Evolutionary conservation across 2,888 invertebrate species (phyloP).

Genomic region (Drosophila siamana): DNA sequence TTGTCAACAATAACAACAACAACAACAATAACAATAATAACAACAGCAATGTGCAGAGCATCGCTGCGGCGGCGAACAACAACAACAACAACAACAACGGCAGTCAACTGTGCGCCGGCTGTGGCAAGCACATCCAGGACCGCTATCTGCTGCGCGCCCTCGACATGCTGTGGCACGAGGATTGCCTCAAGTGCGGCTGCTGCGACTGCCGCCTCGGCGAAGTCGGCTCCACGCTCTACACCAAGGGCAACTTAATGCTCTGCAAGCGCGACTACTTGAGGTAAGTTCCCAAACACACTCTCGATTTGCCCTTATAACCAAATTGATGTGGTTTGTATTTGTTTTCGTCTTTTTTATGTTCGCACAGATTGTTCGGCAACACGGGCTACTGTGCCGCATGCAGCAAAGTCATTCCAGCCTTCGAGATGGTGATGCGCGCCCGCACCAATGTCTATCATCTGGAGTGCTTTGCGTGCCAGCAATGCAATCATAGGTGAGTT

Average conservation of each 20-base stretch:
- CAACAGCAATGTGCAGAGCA: conserved; percentile 71
- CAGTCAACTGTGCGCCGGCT: conserved; percentile 95
- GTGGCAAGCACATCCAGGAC: conserved; percentile 97
- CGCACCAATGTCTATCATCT: conserved; percentile 98
- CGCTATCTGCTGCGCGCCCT: conserved; percentile 95
- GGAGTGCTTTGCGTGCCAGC: conserved; percentile 99
- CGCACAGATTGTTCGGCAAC: conserved; percentile 94
- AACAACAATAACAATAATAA: conserved; percentile 49
- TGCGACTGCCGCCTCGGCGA: conserved; percentile 98
- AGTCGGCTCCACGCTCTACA: conserved; percentile 97
- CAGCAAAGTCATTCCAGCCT: conserved; percentile 98
- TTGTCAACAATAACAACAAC: conserved; percentile 51
- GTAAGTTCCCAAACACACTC: conserved; percentile 83
- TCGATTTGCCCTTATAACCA: too few relatives aligned
- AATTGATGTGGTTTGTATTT: background rate
- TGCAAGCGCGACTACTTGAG: conserved; percentile 98
- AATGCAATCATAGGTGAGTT: conserved; percentile 98
- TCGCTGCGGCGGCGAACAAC: conserved; percentile 74
- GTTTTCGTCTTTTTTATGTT: background rate
- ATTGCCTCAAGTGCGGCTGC: conserved; percentile 98
- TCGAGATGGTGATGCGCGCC: conserved; percentile 99
- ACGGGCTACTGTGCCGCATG: conserved; percentile 99
- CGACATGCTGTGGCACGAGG: conserved; percentile 98
- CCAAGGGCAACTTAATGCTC: conserved; percentile 97
- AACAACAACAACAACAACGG: conserved; percentile 83